Conservation (phyloP, 1,140 invertebrate genomes). For the Amyelois transitella region DNA sequence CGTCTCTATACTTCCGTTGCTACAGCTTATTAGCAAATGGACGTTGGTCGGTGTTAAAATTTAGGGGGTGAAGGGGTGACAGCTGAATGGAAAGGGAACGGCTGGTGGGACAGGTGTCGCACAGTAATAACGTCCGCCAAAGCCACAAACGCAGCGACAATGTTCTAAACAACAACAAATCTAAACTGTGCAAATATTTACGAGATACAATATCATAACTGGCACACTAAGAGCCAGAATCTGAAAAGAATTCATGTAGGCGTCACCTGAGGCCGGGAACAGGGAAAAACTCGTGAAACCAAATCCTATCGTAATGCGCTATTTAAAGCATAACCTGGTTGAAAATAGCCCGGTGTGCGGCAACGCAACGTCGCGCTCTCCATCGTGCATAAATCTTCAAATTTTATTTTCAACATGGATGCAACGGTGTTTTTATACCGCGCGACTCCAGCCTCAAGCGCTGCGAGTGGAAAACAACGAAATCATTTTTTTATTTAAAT, state of each 20-base stretch:
- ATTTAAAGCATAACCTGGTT: slow-evolving; percentile 73
- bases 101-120: background rate
- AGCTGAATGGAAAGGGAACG: background rate
- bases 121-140: slow-evolving; percentile 2
- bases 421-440: slow-evolving; percentile 46
- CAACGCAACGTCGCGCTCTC: slow-evolving; percentile 61
- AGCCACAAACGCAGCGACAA: background rate
- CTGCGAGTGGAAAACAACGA: slow-evolving; percentile 14
- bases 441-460: slow-evolving; percentile 20
- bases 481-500: slow-evolving; percentile 10
- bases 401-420: slow-evolving; percentile 67
- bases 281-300: slow-evolving; percentile 72
- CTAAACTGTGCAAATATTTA: slow-evolving; percentile 12
- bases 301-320: slow-evolving; percentile 72
- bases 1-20: too few relatives aligned
- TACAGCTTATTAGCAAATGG: slow-evolving; percentile 10
- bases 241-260: slow-evolving; percentile 52
- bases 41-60: slow-evolving; percentile 7
- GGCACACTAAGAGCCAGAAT: slow-evolving; percentile 25
- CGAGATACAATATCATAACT: background rate
- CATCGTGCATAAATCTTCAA: slow-evolving; percentile 68
- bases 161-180: background rate
- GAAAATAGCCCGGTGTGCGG: slow-evolving; percentile 69
- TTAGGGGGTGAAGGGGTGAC: slow-evolving; percentile 2
- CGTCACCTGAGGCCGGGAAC: slow-evolving; percentile 49